These are phyloP conservation scores for Falco peregrinus DNA, from an alignment of 2,797 vertebrate species.

Conservation along the genomic window DNA sequence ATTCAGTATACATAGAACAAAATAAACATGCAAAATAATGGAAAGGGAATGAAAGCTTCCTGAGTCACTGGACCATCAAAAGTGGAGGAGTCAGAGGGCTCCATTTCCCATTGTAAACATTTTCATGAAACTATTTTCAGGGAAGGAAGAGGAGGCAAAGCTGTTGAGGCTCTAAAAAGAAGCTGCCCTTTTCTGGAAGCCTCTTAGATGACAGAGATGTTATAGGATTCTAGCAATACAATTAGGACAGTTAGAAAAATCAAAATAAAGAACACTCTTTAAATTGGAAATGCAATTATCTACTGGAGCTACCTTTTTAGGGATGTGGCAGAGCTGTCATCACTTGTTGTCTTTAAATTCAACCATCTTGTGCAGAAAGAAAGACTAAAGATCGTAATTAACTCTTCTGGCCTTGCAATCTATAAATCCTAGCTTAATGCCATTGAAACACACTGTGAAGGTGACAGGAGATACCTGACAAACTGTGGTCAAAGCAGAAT, in stretches of 20 bases:
- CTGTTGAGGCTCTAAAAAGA: background rate
- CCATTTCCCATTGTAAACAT: background rate
- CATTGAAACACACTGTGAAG: background rate
- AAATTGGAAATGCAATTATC: background rate
- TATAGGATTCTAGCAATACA: background rate
- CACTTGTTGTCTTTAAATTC: background rate
- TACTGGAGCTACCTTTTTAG: background rate
- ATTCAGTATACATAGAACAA: background rate
- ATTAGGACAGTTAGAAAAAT: background rate
- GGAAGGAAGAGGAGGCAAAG: background rate
- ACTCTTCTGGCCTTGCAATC: background rate
- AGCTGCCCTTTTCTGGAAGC: background rate
- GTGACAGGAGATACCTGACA: background rate
- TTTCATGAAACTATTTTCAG: background rate
- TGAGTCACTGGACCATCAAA: background rate
- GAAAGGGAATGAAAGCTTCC: background rate
- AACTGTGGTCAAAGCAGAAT: background rate
- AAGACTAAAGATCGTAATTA: background rate
- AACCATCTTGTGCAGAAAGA: background rate
- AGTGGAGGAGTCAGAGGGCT: background rate
- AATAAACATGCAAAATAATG: background rate
- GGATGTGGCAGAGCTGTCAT: background rate
- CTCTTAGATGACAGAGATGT: background rate
- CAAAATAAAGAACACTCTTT: background rate
- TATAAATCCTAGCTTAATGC: background rate